Conservation (phyloP, 2,888 invertebrate genomes). For the Ctena decussata region DNA sequence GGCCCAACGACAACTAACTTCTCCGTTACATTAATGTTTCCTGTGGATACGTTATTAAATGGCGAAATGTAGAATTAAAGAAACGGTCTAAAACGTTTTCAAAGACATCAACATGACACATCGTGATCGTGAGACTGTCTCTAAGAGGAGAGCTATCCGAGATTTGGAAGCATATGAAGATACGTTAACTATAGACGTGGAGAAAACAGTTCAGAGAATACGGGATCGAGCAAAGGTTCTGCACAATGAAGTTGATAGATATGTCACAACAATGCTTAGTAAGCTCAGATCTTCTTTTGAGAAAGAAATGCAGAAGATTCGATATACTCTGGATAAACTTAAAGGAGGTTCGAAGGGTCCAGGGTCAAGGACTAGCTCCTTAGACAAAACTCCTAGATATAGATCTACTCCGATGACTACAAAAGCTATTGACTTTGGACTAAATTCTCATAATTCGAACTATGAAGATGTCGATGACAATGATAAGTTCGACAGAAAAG, state of each 20-base stretch:
- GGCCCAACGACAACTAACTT: background rate
- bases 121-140: background rate
- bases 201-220: conserved; percentile 57
- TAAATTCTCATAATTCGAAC: conserved; percentile 20
- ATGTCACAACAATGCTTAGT: conserved; percentile 40
- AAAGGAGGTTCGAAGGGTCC: conserved; percentile 19
- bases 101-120: background rate
- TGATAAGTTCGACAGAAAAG: conserved; percentile 51
- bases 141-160: conserved; percentile 45
- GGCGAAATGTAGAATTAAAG: background rate
- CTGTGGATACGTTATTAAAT: conserved; percentile 2
- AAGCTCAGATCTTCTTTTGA: conserved; percentile 56
- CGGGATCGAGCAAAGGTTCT: conserved; percentile 55
- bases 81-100: background rate
- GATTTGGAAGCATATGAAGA: conserved; percentile 61
- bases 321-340: conserved; percentile 48
- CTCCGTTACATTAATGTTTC: background rate
- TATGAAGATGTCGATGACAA: conserved; percentile 27
- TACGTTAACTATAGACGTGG: conserved; percentile 56
- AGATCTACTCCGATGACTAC: conserved; percentile 49
- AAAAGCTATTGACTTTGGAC: conserved; percentile 34
- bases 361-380: conserved; percentile 28
- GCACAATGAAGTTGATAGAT: conserved; percentile 54
- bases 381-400: conserved; percentile 45
- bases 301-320: conserved; percentile 47